Evolutionary conservation across 2,888 invertebrate genomes (phyloP).

Genomic region (Lamellibrachia satsuma): DNA sequence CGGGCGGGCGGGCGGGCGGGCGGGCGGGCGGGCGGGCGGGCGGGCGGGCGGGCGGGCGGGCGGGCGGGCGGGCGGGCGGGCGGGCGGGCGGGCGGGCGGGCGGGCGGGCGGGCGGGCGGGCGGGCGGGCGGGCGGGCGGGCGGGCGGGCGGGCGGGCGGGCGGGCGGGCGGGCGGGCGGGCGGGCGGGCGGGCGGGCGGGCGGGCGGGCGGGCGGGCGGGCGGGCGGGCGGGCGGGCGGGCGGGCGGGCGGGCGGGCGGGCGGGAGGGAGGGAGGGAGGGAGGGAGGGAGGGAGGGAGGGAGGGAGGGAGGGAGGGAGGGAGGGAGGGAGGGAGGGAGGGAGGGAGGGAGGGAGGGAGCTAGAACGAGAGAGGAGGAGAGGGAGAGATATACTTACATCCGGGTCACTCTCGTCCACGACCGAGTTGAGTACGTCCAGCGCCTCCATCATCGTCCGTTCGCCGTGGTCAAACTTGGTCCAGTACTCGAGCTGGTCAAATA

Average conservation of each 20-base stretch:
- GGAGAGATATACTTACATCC: constrained; percentile 70
- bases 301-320: background rate
- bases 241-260: no score
- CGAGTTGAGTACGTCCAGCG: constrained; percentile 83
- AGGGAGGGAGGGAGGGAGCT: no score
- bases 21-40: background rate
- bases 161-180: no score
- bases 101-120: background rate
- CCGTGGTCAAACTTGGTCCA: constrained; percentile 89
- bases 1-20: no score
- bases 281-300: no score
- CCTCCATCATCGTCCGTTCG: constrained; percentile 83
- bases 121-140: no score
- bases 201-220: no score
- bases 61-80: background rate
- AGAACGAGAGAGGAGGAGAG: no score
- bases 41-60: background rate
- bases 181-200: background rate
- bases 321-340: background rate
- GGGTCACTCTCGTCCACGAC: constrained; percentile 96
- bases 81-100: background rate
- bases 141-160: no score
- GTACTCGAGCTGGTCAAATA: constrained; percentile 63
- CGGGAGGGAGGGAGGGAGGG: background rate
- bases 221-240: no score